Evolutionary conservation across 2,797 vertebrate genomes (phyloP).

Genomic region (Parauchenoglanis punctatus): DNA sequence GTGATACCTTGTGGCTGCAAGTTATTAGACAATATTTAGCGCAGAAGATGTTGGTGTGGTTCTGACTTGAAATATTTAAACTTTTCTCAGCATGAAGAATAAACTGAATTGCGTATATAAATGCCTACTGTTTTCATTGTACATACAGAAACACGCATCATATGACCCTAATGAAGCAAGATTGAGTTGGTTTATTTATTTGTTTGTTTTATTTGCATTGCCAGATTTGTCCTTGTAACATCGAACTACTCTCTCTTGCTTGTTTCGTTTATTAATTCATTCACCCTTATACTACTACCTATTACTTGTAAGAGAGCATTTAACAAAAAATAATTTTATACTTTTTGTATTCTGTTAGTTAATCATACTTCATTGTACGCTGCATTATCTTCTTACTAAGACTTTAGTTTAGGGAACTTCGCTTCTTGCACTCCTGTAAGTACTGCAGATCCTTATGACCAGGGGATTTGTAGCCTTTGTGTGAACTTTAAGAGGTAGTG

Average conservation of each 20-base stretch:
- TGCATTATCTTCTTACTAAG: neutral
- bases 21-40: neutral
- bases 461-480: neutral
- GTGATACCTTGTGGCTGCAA: neutral
- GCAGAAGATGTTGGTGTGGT: neutral
- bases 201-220: neutral
- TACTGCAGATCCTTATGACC: neutral
- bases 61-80: neutral
- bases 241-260: too few relatives aligned
- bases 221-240: neutral
- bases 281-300: neutral
- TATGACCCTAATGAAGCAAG: neutral
- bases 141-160: neutral
- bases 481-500: neutral
- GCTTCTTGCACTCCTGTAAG: neutral
- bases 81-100: neutral
- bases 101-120: neutral
- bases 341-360: neutral
- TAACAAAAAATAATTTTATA: neutral
- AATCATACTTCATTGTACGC: neutral
- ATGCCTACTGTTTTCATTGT: constrained; percentile 12
- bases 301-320: neutral
- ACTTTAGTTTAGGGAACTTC: neutral
- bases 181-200: neutral
- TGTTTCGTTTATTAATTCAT: neutral